Conservation (phyloP, 2,888 invertebrate genomes). For the Plagiodera versicolora region DNA sequence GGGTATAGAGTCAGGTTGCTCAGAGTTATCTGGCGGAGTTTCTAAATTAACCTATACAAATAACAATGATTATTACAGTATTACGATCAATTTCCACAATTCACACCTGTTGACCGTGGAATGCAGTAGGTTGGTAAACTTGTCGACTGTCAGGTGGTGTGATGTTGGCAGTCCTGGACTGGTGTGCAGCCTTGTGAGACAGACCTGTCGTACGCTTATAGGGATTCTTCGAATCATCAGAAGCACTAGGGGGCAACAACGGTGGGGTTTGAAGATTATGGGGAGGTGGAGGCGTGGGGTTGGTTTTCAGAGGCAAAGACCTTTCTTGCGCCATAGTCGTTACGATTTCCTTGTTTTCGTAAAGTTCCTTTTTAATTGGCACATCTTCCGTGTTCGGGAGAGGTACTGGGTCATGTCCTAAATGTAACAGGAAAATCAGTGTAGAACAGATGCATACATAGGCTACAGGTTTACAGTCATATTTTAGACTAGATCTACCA, state of each 20-base stretch:
- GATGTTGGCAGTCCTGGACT: conserved; percentile 33
- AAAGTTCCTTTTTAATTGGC: conserved; percentile 23
- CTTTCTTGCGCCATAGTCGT: conserved; percentile 22
- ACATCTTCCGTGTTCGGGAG: conserved; percentile 20
- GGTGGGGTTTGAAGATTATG: conserved; percentile 37
- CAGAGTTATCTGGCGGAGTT: conserved; percentile 69
- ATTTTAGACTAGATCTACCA: too few relatives aligned
- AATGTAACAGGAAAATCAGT: too few relatives aligned
- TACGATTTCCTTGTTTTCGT: conserved; percentile 47
- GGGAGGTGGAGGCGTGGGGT: conserved; percentile 48
- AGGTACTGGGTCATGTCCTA: conserved; percentile 15
- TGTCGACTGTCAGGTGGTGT: conserved; percentile 34
- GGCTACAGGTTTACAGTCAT: too few relatives aligned
- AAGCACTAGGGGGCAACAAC: conserved; percentile 27
- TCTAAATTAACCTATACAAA: conserved; percentile 60
- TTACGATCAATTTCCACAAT: too few relatives aligned
- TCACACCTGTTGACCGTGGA: conserved; percentile 50
- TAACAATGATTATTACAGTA: neutral
- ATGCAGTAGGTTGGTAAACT: conserved; percentile 44
- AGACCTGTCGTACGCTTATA: conserved; percentile 48
- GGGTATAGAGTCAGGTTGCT: conserved; percentile 59
- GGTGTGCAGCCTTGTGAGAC: conserved; percentile 56
- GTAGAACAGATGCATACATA: too few relatives aligned
- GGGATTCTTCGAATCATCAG: conserved; percentile 43
- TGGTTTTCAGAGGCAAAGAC: conserved; percentile 36